Evolutionary conservation across 2,888 invertebrate species (phyloP).

Genomic region (Hemicrepidius hirtus): DNA sequence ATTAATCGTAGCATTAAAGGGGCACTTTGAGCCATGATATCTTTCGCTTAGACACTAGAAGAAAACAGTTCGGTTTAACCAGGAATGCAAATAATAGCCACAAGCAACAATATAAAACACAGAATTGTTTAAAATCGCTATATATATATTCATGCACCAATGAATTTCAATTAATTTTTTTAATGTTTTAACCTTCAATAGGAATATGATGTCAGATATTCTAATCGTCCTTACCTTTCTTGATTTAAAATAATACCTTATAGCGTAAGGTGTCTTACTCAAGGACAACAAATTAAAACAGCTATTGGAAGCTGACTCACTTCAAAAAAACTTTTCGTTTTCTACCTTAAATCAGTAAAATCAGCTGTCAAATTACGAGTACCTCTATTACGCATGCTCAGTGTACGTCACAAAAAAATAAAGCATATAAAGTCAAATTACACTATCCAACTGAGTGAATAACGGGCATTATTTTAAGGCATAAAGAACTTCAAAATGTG

Average conservation of each 20-base stretch:
- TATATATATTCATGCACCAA: constrained; percentile 15
- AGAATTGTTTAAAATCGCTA: constrained; percentile 6
- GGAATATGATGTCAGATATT: not conserved
- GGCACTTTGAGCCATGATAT: constrained; percentile 77
- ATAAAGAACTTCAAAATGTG: too few relatives aligned
- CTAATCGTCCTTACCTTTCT: constrained; percentile 5
- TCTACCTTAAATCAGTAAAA: constrained; percentile 4
- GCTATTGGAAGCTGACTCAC: not conserved
- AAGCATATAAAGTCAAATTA: too few relatives aligned
- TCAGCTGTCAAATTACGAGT: constrained; percentile 13
- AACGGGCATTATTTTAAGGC: too few relatives aligned
- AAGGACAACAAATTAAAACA: not conserved
- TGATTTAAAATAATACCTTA: not conserved
- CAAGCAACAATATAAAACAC: not conserved
- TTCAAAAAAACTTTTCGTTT: constrained; percentile 22
- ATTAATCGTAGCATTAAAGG: constrained; percentile 83
- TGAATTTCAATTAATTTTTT: constrained; percentile 36
- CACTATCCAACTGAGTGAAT: too few relatives aligned
- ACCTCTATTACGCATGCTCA: too few relatives aligned
- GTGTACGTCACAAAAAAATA: too few relatives aligned
- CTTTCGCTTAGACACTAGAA: not conserved
- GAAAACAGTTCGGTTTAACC: not conserved
- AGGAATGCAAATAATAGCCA: not conserved
- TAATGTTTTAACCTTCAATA: constrained; percentile 17
- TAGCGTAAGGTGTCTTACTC: not conserved